These are phyloP conservation scores for Helicoverpa zea DNA, from an alignment of 1,140 invertebrate species.

Conservation along the genomic window DNA sequence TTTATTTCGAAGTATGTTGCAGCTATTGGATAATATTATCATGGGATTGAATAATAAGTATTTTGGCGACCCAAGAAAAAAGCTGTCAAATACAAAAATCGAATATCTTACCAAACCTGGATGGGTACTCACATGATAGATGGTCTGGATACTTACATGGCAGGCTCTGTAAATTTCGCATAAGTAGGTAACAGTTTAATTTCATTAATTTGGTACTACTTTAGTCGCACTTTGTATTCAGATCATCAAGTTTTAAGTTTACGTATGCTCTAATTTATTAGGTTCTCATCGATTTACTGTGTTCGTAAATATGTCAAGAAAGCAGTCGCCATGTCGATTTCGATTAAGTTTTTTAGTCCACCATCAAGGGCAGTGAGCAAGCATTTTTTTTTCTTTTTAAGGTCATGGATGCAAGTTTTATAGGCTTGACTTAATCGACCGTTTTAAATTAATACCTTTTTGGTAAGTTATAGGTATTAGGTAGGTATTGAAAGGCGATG, in stretches of 20 bases:
- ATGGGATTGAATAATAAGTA: too few species aligned
- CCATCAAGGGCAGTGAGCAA: constrained; percentile 1
- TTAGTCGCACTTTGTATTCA: not conserved
- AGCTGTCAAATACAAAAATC: too few species aligned
- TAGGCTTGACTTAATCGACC: not conserved
- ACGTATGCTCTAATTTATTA: constrained; percentile 6
- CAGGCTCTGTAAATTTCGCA: too few species aligned
- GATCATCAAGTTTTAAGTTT: not conserved
- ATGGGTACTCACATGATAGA: too few species aligned
- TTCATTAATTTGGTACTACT: too few species aligned
- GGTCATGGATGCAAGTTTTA: constrained; percentile 6
- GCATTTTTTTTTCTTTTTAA: constrained; percentile 24
- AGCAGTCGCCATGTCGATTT: constrained; percentile 33
- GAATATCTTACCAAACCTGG: too few species aligned
- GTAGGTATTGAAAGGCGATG: too few species aligned
- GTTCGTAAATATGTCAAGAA: constrained; percentile 38
- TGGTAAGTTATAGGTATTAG: not conserved
- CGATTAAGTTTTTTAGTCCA: constrained; percentile 27
- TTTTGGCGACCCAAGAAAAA: too few species aligned
- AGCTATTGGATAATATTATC: too few species aligned
- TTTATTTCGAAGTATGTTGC: too few species aligned
- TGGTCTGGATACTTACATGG: too few species aligned
- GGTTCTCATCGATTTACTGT: constrained; percentile 18
- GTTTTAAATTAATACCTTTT: not conserved
- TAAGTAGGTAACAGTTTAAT: too few species aligned